These are phyloP conservation scores for Pagetopsis macropterus DNA, from an alignment of 2,797 vertebrate genomes.

Conservation along the genomic window DNA sequence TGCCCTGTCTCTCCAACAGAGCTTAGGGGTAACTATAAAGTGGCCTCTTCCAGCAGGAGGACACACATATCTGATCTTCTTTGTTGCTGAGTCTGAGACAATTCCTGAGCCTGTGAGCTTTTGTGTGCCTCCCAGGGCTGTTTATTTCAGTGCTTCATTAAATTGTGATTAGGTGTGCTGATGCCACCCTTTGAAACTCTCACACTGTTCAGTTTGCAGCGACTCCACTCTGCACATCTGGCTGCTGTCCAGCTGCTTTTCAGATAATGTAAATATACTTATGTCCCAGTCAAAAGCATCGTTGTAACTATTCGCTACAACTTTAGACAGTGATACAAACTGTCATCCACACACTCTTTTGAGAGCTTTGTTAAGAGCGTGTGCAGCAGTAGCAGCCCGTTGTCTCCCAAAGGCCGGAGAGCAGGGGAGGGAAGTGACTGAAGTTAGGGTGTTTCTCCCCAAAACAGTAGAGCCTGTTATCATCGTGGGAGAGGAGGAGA, in stretches of 20 bases:
- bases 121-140: constrained; percentile 33
- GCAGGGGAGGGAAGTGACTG: constrained; percentile 59
- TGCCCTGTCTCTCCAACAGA: neutral
- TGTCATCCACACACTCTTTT: constrained; percentile 24
- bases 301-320: constrained; percentile 8
- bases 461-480: constrained; percentile 72
- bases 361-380: constrained; percentile 17
- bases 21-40: neutral
- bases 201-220: constrained; percentile 8
- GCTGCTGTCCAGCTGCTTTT: constrained; percentile 18
- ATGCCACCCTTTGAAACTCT: constrained; percentile 46
- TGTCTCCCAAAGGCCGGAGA: constrained; percentile 40
- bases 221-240: constrained; percentile 6
- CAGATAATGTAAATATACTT: constrained; percentile 14
- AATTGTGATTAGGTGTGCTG: constrained; percentile 48
- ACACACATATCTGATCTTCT: neutral
- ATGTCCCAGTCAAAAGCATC: constrained; percentile 2
- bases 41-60: neutral
- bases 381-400: constrained; percentile 48
- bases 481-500: constrained; percentile 76
- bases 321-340: neutral
- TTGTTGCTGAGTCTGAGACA: constrained; percentile 23
- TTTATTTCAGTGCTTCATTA: constrained; percentile 45
- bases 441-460: constrained; percentile 71
- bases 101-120: constrained; percentile 21